These are phyloP conservation scores for Bhutanitis thaidina DNA, from an alignment of 2,888 invertebrate species.

Conservation along the genomic window DNA sequence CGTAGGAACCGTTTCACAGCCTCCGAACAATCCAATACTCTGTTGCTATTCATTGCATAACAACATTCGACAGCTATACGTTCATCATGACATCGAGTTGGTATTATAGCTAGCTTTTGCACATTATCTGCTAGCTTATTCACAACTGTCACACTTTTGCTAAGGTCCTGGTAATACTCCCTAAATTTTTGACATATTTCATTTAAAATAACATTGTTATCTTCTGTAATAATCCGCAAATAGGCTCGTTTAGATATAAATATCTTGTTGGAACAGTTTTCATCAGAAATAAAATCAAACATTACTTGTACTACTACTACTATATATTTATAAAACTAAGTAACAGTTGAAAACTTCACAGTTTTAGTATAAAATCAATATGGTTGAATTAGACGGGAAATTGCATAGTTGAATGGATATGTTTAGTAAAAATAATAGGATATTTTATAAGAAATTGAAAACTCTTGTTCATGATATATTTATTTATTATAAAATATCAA, in stretches of 20 bases:
- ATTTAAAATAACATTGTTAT: neutral
- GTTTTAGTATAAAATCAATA: neutral
- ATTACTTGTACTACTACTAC: neutral
- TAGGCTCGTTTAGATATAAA: constrained; percentile 1
- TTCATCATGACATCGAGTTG: neutral
- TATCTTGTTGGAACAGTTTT: neutral
- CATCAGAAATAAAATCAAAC: neutral
- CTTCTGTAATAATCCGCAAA: neutral
- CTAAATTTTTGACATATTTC: neutral
- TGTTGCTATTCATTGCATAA: neutral
- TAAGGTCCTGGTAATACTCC: neutral
- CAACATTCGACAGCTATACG: constrained; percentile 1
- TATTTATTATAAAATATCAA: neutral
- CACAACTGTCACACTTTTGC: neutral
- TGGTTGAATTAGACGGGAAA: neutral
- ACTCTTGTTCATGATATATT: neutral
- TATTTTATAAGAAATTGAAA: neutral
- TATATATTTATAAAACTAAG: too few species aligned
- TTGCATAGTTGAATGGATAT: too few species aligned
- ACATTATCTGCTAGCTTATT: neutral
- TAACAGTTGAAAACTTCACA: too few species aligned
- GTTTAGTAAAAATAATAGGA: too few species aligned
- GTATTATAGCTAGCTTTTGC: neutral
- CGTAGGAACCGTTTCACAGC: neutral
- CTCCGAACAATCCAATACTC: constrained; percentile 3